A percentile compares a stretch with the other conserved stretches of the same genome.
Conservation (phyloP, 2,113 vertebrate species). For the Syngnathus typhle region DNA sequence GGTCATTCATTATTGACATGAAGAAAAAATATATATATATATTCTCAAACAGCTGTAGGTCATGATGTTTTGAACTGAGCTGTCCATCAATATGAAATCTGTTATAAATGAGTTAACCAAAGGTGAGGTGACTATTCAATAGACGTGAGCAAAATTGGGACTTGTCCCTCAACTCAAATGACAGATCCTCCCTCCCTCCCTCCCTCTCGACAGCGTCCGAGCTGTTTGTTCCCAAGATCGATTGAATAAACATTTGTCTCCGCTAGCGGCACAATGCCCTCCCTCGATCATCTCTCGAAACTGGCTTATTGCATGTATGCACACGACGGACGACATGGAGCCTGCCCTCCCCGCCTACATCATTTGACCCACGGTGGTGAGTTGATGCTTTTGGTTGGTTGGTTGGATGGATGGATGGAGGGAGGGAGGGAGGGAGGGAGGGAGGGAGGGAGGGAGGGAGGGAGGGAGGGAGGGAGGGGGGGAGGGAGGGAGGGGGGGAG, state of each 20-base stretch:
- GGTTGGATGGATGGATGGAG: too few species aligned
- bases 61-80: neutral
- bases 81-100: neutral
- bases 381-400: neutral
- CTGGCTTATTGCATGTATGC: slow-evolving; percentile 46
- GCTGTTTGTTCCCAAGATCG: slow-evolving; percentile 61
- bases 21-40: neutral
- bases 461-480: too few species aligned
- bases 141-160: neutral
- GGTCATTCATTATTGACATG: neutral
- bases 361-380: neutral
- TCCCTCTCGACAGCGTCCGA: slow-evolving; percentile 18
- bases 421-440: too few species aligned
- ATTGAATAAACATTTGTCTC: slow-evolving; percentile 69
- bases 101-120: too few species aligned
- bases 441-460: too few species aligned
- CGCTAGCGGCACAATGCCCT: slow-evolving; percentile 21
- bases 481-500: accelerated
- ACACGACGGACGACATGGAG: slow-evolving; percentile 2
- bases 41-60: neutral
- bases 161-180: slow-evolving; percentile 14
- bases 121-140: neutral
- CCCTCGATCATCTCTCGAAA: slow-evolving; percentile 20
- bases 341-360: neutral
- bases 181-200: slow-evolving; percentile 16